Base-by-base conservation (phyloP, 2,113 vertebrate genomes). In the Corythornis vintsioides region DNA sequence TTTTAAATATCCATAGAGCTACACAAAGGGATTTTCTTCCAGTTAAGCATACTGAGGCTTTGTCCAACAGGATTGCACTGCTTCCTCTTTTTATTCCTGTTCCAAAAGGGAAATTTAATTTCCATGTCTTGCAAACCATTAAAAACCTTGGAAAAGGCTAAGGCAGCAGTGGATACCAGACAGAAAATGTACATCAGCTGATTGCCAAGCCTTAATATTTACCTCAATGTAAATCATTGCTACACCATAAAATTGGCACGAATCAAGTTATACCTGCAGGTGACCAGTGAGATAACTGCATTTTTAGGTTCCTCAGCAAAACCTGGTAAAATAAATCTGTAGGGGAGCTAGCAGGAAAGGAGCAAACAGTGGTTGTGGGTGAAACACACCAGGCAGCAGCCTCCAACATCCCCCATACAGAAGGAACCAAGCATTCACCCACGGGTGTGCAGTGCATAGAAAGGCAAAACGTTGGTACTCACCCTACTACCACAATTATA, bases 401-500 rank as follows among this genome's bases (percentile, higher is more conserved):
- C 9, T 59, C 72, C 38, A 43, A 35, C 15, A 25, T 18, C 61
- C 75, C 6, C 43, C 19, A 2, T 3, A 7, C 0, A 4, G 5
- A 28, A 43, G 0, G 3, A 22, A 33, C 10, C 48, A 59, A 66
- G 1, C 12, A 40, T 22, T 60, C 63, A 35, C 26, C 52, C 61
- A 24, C 57, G 78, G 8, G 15, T 11, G 17, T 7, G 11, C 47
- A 57, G 52, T 29, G 20, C 9, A 45, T 29, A 17, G 18, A 61
- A 31, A 66, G 89, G 48, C 33, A 84, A 85, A 28, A 56, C 2
- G 19, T 38, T 5, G 24, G 74, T 97, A 98, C 99, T 99, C 93
- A 99, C 99, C 99, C 99, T 95, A 99, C 99, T 83, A 99, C 99
- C 93, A 99, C 99, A 84, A 99, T 99, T 97, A 99, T 99, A 98